A percentile compares a stretch with the other conserved stretches of the same genome.
These are phyloP conservation scores for Pachypeltis micranthus DNA, from an alignment of 1,140 invertebrate genomes.

Conservation along the genomic window DNA sequence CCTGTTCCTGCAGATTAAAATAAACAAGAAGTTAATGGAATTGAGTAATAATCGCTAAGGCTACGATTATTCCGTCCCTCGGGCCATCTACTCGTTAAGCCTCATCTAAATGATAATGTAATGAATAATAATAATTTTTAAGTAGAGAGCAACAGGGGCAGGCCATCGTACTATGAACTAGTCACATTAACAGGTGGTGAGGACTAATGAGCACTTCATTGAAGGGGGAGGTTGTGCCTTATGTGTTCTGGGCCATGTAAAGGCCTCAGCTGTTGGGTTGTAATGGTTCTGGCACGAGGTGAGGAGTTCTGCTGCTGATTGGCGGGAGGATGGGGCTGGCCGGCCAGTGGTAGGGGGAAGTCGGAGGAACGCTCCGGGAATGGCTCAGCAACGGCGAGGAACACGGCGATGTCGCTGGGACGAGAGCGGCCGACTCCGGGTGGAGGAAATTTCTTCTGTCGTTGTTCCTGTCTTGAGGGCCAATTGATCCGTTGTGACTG, in stretches of 20 bases:
- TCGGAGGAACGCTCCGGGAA: constrained; percentile 42
- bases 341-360: constrained; percentile 53
- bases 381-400: constrained; percentile 41
- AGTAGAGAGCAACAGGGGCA: too few species aligned
- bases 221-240: too few species aligned
- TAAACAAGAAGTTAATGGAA: too few species aligned
- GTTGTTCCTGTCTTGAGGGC: constrained; percentile 44
- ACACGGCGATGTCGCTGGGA: constrained; percentile 21
- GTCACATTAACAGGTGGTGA: too few species aligned
- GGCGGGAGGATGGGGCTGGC: constrained; percentile 57
- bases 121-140: too few species aligned
- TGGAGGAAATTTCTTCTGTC: constrained; percentile 71
- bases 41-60: too few species aligned
- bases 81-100: too few species aligned
- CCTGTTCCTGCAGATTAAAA: too few species aligned
- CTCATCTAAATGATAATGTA: too few species aligned
- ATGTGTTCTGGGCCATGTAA: constrained; percentile 6
- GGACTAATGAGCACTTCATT: too few species aligned
- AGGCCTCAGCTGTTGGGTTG: constrained; percentile 36
- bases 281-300: constrained; percentile 57
- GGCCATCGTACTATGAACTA: too few species aligned
- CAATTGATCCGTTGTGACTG: constrained; percentile 39
- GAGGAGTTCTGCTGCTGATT: constrained; percentile 53
- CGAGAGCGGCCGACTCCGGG: constrained; percentile 49
- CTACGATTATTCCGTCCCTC: too few species aligned